Base-by-base conservation (phyloP, 2,888 invertebrate species). In the Lithodes maja region DNA sequence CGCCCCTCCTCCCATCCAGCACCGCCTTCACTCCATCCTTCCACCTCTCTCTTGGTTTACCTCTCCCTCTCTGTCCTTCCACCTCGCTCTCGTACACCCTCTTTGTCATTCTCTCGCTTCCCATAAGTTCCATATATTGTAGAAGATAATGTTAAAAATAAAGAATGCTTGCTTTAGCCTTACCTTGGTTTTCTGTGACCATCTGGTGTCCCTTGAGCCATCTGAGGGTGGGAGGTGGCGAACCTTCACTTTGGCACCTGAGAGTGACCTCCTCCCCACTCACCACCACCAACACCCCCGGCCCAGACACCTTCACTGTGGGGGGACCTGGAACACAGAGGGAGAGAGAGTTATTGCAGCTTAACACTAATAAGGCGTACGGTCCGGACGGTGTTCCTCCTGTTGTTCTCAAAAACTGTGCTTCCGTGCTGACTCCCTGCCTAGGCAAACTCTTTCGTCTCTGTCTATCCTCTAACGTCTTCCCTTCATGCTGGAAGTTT, bases 221-320 rank as follows among this genome's bases (percentile, higher is more conserved):
- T 2, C 92, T 92, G 0, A 95, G 93, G 0, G 92, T 87, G 0
- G 96, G 95, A 0, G 92, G 68, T 0, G 96, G 96, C 0, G 93
- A 92, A 0, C 95, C 96, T 12, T 92, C 92, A 0, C 94, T 94
- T 0, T 93, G 92, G 93, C 96, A 96, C 0, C 94, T 94, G n/a
- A 96, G 92, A 81, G 94, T 94, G 2, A 95, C 94, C 33, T 95
- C 92, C 85, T 95, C 93, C 0, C 95, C 95, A 93, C 95, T 95
- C 33, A 95, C 91, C 1, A 94, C 93, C 77, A 90, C 91, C 77
- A 89, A 91, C 49, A 92, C 86, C 69, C 91, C 89, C 3, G 87
- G 88, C 15, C 90, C 82, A 61, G 92, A 90, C 17, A 92, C 84
- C 0, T 91, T 83, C 86, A 95, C 94, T 91, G 92, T 93, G 61